phyloP scores from a whole-genome alignment of 1,140 invertebrate species.

The Heterodera schachtii region DNA sequence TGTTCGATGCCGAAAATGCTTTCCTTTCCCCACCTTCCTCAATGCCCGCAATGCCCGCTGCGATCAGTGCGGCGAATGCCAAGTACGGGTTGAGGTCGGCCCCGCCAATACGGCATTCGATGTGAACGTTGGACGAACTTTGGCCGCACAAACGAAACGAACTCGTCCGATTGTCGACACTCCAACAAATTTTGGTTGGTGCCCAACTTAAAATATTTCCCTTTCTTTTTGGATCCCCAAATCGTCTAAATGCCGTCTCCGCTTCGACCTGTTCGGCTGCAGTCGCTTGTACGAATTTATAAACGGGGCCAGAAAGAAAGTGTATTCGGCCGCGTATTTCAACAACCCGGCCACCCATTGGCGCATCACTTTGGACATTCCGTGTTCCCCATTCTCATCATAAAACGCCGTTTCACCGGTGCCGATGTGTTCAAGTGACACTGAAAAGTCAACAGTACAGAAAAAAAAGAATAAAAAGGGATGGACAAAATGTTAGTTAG shows the following conservation, averaged over 20 bases:
- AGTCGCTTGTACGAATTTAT: constrained; percentile 30
- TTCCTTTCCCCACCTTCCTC: constrained; percentile 1
- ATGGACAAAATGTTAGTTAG: not conserved
- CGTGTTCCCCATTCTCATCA: constrained; percentile 10
- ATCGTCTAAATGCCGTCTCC: not conserved
- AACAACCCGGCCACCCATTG: constrained; percentile 18
- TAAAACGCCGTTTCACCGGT: constrained; percentile 9
- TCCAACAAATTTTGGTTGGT: constrained; percentile 28
- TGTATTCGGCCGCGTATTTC: constrained; percentile 12
- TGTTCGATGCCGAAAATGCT: no score
- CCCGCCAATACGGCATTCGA: constrained; percentile 22
- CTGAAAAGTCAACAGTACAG: not conserved
- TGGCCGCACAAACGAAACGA: constrained; percentile 14
- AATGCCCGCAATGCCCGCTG: constrained; percentile 19
- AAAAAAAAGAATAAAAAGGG: no score
- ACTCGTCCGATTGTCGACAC: constrained; percentile 18
- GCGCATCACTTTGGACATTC: constrained; percentile 16
- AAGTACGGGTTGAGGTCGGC: constrained; percentile 29
- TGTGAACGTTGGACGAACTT: constrained; percentile 14
- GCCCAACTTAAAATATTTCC: constrained; percentile 7
- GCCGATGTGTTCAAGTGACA: constrained; percentile 16
- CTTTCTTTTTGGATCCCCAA: not conserved
- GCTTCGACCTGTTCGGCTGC: constrained; percentile 12
- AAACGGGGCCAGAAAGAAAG: constrained; percentile 24
- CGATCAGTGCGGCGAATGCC: constrained; percentile 23